phyloP scores from a whole-genome alignment of 2,113 vertebrate genomes.

The Rhinolophus sinicus region DNA sequence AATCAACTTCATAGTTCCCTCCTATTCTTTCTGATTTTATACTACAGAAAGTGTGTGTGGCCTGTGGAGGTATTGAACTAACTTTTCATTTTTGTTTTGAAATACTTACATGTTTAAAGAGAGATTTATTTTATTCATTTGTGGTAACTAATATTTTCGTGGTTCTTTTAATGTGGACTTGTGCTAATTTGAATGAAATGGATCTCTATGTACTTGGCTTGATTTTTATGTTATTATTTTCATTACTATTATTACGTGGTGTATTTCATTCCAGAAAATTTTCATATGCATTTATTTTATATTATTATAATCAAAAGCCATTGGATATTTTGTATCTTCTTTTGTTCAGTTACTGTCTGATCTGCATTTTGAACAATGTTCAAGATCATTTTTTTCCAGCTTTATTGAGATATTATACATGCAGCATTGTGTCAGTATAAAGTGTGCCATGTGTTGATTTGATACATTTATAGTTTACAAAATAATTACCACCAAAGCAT shows the following conservation, averaged over 20 bases:
- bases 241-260: background rate
- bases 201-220: background rate
- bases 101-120: conserved; percentile 21
- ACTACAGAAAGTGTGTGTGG: background rate
- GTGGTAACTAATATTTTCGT: background rate
- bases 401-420: background rate
- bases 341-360: conserved; percentile 39
- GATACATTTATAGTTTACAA: background rate
- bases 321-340: background rate
- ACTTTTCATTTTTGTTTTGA: conserved; percentile 32
- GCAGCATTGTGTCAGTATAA: background rate
- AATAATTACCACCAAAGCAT: background rate
- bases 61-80: background rate
- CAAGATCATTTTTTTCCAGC: background rate
- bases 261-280: background rate
- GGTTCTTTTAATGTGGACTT: background rate
- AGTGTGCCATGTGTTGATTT: background rate
- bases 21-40: conserved; percentile 24
- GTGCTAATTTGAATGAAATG: conserved; percentile 2
- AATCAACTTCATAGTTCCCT: background rate
- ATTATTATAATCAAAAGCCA: background rate
- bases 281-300: conserved; percentile 2
- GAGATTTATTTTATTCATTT: conserved; percentile 27
- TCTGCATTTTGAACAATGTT: background rate
- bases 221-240: background rate